Evolutionary conservation across 2,888 invertebrate genomes (phyloP), one percentile per base, ranked within the genome.

Genomic region (Oscheius sp.): DNA sequence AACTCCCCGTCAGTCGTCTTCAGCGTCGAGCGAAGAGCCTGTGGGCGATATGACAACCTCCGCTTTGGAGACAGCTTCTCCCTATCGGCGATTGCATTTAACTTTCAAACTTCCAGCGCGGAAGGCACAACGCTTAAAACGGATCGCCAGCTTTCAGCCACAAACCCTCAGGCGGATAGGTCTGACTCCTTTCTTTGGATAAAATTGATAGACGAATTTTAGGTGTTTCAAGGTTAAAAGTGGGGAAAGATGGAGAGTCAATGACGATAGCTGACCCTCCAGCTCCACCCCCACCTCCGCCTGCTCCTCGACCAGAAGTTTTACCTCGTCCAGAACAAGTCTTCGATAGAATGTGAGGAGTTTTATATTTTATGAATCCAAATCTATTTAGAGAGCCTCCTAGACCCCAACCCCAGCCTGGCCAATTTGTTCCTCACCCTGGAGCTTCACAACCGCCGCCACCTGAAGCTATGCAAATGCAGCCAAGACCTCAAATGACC

Each of bases 121-220:
- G 64, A 71, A 74, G 15, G 80, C 78, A 12, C 52, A 68, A 29
- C 68, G 74, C 46, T 58, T 80, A n/a, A 78, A 78, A 70, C 34
- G 80, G 45, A 76, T 80, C 45, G 74, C 76, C 3, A 73, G 48
- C 46, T 65, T 70, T 66, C 80, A 76, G 53, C 80, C 80, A 20
- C 71, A 71, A 39, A 71, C 80, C 8, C 29, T 80, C 33, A 52
- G 76, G 17, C 55, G 71, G 52, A 48, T 78, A 66, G 76, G 77
- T 69, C n/a, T 1, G 66, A 46, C 34, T 29, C 25, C 20, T 12
- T 42, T 15, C 20, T n/a, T n/a, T 6, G 17, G 5, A 42, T 15
- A 42, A 34, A 42, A 42, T 42, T 12, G 42, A 42, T 17, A 6
- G n/a, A n/a, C n/a, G n/a, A n/a, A 37, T 15, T 57, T 57, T 37